Percentiles rank a stretch among this genome's conserved stretches.
Evolutionary conservation across 2,888 invertebrate genomes (phyloP).

Genomic region (Palloptera scutellata): DNA sequence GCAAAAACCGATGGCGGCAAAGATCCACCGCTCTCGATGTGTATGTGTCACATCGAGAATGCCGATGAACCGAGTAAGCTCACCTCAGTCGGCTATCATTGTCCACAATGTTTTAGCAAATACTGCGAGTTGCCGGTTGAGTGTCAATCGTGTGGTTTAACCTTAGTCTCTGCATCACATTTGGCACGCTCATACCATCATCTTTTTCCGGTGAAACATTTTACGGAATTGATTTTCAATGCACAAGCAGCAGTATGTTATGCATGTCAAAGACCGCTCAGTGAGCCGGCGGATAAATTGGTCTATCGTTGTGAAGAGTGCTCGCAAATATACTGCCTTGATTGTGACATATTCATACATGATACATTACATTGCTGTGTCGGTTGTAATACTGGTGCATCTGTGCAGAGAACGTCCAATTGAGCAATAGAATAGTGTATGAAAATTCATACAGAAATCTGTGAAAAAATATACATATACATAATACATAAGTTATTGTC

Average conservation of each 20-base stretch:
- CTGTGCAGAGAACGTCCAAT: background rate
- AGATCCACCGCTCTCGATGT: conserved; percentile 81
- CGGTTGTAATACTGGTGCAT: conserved; percentile 79
- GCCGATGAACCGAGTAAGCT: conserved; percentile 73
- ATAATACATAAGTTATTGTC: too few species aligned
- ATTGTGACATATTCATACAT: conserved; percentile 95
- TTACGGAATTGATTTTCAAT: conserved; percentile 74
- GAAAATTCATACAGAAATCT: too few species aligned
- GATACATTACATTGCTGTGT: conserved; percentile 96
- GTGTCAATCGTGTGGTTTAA: conserved; percentile 94
- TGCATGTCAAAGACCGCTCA: conserved; percentile 76
- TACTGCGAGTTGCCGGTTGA: conserved; percentile 98
- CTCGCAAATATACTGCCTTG: conserved; percentile 83
- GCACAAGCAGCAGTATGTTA: conserved; percentile 72
- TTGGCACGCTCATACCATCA: conserved; percentile 97
- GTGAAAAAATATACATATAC: too few species aligned
- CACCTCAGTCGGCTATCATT: conserved; percentile 81
- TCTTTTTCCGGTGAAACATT: conserved; percentile 90
- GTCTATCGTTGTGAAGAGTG: conserved; percentile 86
- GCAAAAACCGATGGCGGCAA: conserved; percentile 70
- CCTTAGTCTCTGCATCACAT: conserved; percentile 97
- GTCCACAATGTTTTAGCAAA: conserved; percentile 96
- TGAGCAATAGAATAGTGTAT: background rate
- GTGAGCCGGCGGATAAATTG: conserved; percentile 73
- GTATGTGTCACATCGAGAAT: conserved; percentile 91